These are phyloP conservation scores for Haemorhous mexicanus DNA, from an alignment of 2,113 vertebrate species.

Conservation along the genomic window DNA sequence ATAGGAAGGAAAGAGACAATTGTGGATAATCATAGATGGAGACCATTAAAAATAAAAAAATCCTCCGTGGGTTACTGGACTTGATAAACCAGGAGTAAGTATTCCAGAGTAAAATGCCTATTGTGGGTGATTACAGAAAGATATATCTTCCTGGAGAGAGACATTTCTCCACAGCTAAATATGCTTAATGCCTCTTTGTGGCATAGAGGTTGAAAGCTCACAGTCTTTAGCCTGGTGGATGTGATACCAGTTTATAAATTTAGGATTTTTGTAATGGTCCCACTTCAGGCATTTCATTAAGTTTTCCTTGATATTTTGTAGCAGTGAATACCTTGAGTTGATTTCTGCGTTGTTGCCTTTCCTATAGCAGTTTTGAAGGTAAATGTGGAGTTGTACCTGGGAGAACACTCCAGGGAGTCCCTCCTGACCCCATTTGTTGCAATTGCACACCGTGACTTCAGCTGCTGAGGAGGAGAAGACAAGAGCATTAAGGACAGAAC, in stretches of 20 bases:
- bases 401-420: neutral
- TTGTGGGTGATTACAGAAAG: neutral
- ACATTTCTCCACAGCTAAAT: neutral
- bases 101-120: conserved; percentile 4
- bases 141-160: neutral
- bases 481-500: neutral
- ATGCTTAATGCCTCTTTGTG: neutral
- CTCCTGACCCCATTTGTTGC: neutral
- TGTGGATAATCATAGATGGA: neutral
- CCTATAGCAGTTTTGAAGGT: neutral
- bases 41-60: neutral
- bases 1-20: neutral
- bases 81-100: neutral
- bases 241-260: neutral
- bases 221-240: neutral
- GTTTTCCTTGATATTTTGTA: neutral
- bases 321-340: neutral
- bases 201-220: neutral
- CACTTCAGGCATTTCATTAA: neutral
- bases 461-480: neutral
- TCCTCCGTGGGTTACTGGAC: neutral
- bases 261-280: neutral
- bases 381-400: neutral
- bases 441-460: neutral
- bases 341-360: neutral